Evolutionary conservation across 2,888 invertebrate genomes (phyloP).

Genomic region (Slavum lentiscoides): DNA sequence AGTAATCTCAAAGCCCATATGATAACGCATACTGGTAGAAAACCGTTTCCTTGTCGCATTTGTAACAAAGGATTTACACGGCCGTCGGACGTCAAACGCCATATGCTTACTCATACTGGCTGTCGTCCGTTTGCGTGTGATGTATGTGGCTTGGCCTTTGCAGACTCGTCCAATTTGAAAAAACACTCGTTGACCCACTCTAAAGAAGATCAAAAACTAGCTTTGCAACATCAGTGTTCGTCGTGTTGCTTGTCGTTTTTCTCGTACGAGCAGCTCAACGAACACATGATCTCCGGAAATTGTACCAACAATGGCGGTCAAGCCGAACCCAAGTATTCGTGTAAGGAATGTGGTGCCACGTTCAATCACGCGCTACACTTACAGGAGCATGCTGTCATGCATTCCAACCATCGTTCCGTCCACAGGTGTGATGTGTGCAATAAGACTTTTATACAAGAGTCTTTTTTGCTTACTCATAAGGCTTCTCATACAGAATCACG

Average conservation of each 20-base stretch:
- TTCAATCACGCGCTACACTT: constrained; percentile 55
- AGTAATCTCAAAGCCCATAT: constrained; percentile 56
- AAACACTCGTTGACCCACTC: constrained; percentile 69
- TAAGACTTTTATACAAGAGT: constrained; percentile 56
- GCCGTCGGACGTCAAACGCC: constrained; percentile 60
- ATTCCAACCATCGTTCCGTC: constrained; percentile 53
- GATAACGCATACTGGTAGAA: constrained; percentile 56
- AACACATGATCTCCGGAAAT: constrained; percentile 47
- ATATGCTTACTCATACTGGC: constrained; percentile 67
- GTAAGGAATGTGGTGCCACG: constrained; percentile 53
- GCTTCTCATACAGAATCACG: constrained; percentile 56
- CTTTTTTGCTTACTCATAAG: constrained; percentile 56
- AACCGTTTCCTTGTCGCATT: constrained; percentile 56
- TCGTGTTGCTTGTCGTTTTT: constrained; percentile 37
- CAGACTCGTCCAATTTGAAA: constrained; percentile 70
- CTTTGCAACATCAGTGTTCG: constrained; percentile 33
- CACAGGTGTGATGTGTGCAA: constrained; percentile 56
- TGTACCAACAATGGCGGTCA: constrained; percentile 31
- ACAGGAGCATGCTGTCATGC: constrained; percentile 56
- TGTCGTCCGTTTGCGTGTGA: constrained; percentile 68
- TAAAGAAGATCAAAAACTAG: constrained; percentile 52
- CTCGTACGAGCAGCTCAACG: constrained; percentile 47
- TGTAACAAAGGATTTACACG: constrained; percentile 56
- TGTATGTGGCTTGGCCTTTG: constrained; percentile 66
- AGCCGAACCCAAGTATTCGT: constrained; percentile 42